Evolutionary conservation across 2,797 vertebrate genomes (phyloP).

Genomic region (Periophthalmus magnuspinnatus): DNA sequence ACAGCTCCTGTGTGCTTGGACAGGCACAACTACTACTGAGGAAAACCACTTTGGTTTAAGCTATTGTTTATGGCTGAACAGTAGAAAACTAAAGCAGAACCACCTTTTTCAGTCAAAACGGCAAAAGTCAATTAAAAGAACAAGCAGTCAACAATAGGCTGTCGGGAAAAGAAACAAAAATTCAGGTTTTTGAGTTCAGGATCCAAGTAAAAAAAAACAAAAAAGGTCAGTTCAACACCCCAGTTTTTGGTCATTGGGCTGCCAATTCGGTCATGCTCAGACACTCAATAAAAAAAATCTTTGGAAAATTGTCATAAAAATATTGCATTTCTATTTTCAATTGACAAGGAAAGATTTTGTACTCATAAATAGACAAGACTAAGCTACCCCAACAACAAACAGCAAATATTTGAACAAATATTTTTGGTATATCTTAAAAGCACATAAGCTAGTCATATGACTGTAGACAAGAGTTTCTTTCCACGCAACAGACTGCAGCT

Average conservation of each 20-base stretch:
- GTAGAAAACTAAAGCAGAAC: conserved; percentile 63
- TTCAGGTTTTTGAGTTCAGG: conserved; percentile 39
- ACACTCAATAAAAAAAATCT: conserved; percentile 68
- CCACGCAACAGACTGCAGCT: conserved; percentile 79
- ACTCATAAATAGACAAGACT: conserved; percentile 83
- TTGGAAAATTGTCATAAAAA: conserved; percentile 83
- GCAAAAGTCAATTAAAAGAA: conserved; percentile 52
- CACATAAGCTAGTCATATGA: conserved; percentile 69
- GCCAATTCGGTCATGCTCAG: conserved; percentile 68
- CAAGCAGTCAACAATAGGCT: conserved; percentile 58
- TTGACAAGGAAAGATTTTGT: conserved; percentile 75
- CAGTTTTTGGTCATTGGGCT: conserved; percentile 76
- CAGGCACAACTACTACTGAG: conserved; percentile 97
- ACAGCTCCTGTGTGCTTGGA: conserved; percentile 82
- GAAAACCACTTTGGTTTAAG: conserved; percentile 99
- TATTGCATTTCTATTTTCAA: conserved; percentile 86
- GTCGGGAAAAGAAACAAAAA: conserved; percentile 34
- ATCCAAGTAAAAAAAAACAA: conserved; percentile 41
- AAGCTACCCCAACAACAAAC: conserved; percentile 81
- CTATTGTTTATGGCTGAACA: conserved; percentile 91
- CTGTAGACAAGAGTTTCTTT: conserved; percentile 74
- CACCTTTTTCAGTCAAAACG: conserved; percentile 72
- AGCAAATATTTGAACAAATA: conserved; percentile 83
- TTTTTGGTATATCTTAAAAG: conserved; percentile 88
- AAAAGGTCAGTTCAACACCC: conserved; percentile 32